Evolutionary conservation across 1,140 invertebrate species (phyloP).

Genomic region (Macrostomum lignano): DNA sequence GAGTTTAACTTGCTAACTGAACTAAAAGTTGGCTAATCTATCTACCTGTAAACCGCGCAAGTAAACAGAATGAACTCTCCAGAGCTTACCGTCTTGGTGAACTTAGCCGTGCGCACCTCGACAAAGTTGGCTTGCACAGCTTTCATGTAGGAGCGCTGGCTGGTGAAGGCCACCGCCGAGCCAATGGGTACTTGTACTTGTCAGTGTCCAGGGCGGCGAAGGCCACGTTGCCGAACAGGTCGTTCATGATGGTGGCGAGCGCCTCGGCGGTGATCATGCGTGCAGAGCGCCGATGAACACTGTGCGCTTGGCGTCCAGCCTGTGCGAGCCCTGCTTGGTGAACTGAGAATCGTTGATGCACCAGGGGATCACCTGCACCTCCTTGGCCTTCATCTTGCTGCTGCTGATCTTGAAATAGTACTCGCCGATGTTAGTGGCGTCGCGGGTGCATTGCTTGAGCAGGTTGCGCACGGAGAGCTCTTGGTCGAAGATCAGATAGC

Average conservation of each 20-base stretch:
- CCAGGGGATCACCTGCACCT: slow-evolving; percentile 92
- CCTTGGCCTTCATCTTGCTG: slow-evolving; percentile 51
- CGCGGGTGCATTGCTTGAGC: slow-evolving; percentile 46
- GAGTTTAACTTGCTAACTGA: no score
- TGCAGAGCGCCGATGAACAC: slow-evolving; percentile 90
- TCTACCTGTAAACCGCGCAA: no score
- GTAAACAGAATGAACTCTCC: not conserved
- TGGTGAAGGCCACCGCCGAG: slow-evolving; percentile 82
- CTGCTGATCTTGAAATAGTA: slow-evolving; percentile 68
- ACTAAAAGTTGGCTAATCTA: no score
- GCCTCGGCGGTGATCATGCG: slow-evolving; percentile 67
- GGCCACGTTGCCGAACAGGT: slow-evolving; percentile 64
- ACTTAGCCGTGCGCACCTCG: slow-evolving; percentile 69
- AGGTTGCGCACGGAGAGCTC: slow-evolving; percentile 57
- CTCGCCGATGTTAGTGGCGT: slow-evolving; percentile 39
- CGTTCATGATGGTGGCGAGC: slow-evolving; percentile 69
- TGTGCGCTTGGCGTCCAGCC: slow-evolving; percentile 24
- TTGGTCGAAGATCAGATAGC: slow-evolving; percentile 70
- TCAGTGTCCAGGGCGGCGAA: slow-evolving; percentile 90
- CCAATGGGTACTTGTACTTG: slow-evolving; percentile 89
- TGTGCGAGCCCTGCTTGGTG: slow-evolving; percentile 35
- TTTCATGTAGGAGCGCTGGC: slow-evolving; percentile 57
- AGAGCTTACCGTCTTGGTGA: slow-evolving; percentile 50
- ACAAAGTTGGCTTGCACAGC: slow-evolving; percentile 71
- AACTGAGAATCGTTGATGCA: slow-evolving; percentile 58